Conservation (phyloP, 2,113 vertebrate species). For the Aspiorhynchus laticeps region DNA sequence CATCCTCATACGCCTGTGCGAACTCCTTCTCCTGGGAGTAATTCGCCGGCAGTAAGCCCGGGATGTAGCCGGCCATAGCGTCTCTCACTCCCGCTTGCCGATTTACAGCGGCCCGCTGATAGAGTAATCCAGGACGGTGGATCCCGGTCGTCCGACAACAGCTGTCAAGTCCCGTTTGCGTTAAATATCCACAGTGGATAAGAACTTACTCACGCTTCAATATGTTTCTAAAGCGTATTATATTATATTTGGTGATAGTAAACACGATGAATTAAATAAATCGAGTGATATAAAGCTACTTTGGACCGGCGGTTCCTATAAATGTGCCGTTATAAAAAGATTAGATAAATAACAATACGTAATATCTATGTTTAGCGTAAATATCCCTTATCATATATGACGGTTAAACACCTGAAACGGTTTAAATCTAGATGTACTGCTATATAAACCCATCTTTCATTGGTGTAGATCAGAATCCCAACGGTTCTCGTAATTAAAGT, state of each 20-base stretch:
- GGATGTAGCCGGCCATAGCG: constrained; percentile 93
- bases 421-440: neutral
- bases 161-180: constrained; percentile 55
- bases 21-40: constrained; percentile 95
- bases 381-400: neutral
- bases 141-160: constrained; percentile 49
- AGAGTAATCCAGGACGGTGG: constrained; percentile 65
- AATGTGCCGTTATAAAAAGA: neutral
- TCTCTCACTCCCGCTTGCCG: constrained; percentile 52
- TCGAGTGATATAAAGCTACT: constrained; percentile 17
- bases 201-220: neutral
- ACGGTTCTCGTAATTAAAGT: constrained; percentile 57
- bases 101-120: constrained; percentile 60
- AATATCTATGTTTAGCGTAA: neutral
- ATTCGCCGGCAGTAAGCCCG: constrained; percentile 88
- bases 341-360: neutral
- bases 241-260: neutral
- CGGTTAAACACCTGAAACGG: neutral
- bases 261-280: neutral
- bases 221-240: constrained; percentile 46
- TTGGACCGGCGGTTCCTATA: neutral
- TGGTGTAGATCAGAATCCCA: neutral
- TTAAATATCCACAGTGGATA: constrained; percentile 52
- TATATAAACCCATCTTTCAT: constrained; percentile 27
- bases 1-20: constrained; percentile 94